Conservation (phyloP, 2,888 invertebrate genomes). For the Hesperia comma region DNA sequence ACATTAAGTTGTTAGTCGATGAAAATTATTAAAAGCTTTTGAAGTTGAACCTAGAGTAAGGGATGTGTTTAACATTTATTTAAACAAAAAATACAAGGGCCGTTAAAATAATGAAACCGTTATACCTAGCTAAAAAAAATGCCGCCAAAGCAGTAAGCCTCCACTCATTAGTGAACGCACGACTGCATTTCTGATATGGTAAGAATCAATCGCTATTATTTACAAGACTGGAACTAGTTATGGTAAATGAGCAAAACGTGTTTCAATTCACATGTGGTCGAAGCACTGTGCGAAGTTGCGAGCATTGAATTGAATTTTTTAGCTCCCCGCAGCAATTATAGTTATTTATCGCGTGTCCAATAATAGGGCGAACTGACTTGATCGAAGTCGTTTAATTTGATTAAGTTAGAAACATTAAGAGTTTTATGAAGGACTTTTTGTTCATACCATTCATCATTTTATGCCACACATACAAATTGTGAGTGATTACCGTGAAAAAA, state of each 20-base stretch:
- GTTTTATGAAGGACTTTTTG: too few relatives aligned
- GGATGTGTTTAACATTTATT: too few relatives aligned
- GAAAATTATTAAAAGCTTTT: too few relatives aligned
- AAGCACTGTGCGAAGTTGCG: conserved; percentile 11
- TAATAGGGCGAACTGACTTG: background rate
- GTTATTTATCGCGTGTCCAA: background rate
- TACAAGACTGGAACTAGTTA: conserved; percentile 38
- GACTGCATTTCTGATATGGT: conserved; percentile 34
- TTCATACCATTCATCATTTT: too few relatives aligned
- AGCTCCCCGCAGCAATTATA: conserved; percentile 1
- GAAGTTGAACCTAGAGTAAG: too few relatives aligned
- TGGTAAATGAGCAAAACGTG: conserved; percentile 38
- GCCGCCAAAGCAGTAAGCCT: conserved; percentile 1
- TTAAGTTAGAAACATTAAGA: too few relatives aligned
- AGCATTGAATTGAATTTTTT: conserved; percentile 29
- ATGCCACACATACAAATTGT: too few relatives aligned
- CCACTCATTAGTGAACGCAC: conserved; percentile 32
- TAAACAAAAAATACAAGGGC: background rate
- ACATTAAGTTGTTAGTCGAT: too few relatives aligned
- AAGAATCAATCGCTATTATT: conserved; percentile 39
- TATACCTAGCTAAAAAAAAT: conserved; percentile 11
- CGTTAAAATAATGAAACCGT: conserved; percentile 17
- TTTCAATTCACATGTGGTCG: conserved; percentile 33
- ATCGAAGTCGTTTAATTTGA: background rate
- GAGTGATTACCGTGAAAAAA: too few relatives aligned